A percentile compares a stretch with the other conserved stretches of the same genome.
Evolutionary conservation across 2,113 vertebrate genomes (phyloP).

Genomic region (Saccopteryx leptura): DNA sequence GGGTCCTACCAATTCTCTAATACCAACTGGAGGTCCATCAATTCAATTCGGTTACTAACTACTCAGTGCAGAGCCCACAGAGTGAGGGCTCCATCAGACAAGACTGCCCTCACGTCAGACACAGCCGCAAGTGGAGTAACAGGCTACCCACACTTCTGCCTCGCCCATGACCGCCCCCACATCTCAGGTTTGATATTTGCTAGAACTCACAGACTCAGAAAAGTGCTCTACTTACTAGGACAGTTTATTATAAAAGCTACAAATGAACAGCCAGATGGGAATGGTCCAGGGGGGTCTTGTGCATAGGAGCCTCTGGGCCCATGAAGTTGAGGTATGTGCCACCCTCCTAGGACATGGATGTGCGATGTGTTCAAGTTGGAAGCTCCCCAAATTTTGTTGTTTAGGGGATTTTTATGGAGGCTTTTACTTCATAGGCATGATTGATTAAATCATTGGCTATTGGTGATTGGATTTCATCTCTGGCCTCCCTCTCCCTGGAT

Average conservation of each 20-base stretch:
- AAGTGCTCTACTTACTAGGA: background rate
- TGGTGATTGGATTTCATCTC: background rate
- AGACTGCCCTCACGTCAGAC: background rate
- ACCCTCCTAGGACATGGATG: background rate
- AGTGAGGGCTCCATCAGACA: background rate
- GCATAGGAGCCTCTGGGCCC: background rate
- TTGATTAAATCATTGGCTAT: background rate
- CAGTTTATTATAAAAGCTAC: background rate
- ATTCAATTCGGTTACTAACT: background rate
- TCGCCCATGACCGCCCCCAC: background rate
- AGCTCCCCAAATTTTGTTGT: background rate
- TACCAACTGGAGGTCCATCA: background rate
- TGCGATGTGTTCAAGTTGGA: background rate
- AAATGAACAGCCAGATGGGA: background rate
- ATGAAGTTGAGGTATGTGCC: fast-evolving
- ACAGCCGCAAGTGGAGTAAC: background rate
- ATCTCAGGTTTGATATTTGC: background rate
- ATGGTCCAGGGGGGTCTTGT: fast-evolving
- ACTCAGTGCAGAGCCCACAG: fast-evolving
- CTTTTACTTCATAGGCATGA: background rate
- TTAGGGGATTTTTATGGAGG: background rate
- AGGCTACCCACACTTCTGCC: background rate
- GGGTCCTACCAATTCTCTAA: background rate
- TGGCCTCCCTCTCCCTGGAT: background rate
- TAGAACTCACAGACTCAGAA: background rate